Percentiles rank a stretch among this genome's conserved stretches.
Evolutionary conservation across 2,888 invertebrate genomes (phyloP).

Genomic region (Ganaspis brasiliensis): DNA sequence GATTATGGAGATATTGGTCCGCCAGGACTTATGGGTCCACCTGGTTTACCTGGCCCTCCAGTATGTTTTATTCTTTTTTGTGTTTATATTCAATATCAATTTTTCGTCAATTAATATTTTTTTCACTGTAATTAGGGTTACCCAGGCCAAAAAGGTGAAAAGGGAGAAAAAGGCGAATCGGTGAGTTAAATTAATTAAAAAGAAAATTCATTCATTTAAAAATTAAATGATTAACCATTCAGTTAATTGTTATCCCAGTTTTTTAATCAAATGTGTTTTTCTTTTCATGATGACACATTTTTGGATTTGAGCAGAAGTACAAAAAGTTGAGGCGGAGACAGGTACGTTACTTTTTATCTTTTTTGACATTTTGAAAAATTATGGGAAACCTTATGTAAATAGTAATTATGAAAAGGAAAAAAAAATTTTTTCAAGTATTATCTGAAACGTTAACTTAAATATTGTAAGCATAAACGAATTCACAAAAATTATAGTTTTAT

Average conservation of each 20-base stretch:
- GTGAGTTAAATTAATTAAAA: conserved; percentile 83
- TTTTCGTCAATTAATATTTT: not conserved
- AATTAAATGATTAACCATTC: not conserved
- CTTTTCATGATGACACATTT: conserved; percentile 65
- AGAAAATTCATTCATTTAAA: conserved; percentile 61
- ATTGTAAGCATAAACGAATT: no score
- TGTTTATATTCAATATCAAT: conserved; percentile 13
- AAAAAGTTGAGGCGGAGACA: conserved; percentile 91
- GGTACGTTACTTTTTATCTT: conserved; percentile 81
- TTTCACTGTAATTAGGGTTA: conserved; percentile 83
- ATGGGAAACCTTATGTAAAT: not conserved
- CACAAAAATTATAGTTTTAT: no score
- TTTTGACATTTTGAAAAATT: conserved; percentile 15
- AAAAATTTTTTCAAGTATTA: no score
- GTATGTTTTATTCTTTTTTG: conserved; percentile 70
- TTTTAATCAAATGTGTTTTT: conserved; percentile 64
- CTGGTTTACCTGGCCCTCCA: conserved; percentile 87
- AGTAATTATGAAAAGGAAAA: not conserved
- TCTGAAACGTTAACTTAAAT: no score
- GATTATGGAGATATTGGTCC: conserved; percentile 96
- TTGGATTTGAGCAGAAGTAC: conserved; percentile 85
- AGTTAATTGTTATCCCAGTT: not conserved
- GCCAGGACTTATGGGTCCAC: conserved; percentile 96
- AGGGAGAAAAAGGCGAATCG: conserved; percentile 96
- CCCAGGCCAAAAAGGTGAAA: conserved; percentile 94